Percentiles rank a stretch among this genome's conserved stretches.
Conservation (phyloP, 2,113 vertebrate species). For the Meriones unguiculatus region DNA sequence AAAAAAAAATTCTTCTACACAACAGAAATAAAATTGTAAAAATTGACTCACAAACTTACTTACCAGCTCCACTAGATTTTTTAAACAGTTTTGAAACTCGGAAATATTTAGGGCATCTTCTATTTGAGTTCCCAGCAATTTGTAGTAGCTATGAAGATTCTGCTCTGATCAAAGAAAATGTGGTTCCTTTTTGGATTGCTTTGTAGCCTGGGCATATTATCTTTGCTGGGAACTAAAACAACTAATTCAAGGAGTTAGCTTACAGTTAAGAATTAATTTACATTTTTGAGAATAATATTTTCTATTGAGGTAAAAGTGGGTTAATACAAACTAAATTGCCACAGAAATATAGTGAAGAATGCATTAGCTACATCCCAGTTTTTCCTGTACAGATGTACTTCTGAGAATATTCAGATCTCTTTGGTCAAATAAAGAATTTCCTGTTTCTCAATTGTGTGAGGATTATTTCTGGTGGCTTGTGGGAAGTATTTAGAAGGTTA, state of each 20-base stretch:
- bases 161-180: neutral
- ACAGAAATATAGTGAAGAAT: neutral
- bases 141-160: neutral
- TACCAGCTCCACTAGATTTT: neutral
- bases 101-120: neutral
- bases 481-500: neutral
- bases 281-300: neutral
- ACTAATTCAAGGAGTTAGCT: neutral
- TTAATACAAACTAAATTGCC: constrained; percentile 13
- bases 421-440: neutral
- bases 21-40: neutral
- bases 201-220: neutral
- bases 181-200: neutral
- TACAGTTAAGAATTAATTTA: neutral
- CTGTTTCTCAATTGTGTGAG: neutral
- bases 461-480: neutral
- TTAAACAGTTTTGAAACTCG: neutral
- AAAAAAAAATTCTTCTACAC: too few species aligned
- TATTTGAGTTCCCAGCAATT: neutral
- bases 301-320: neutral
- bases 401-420: neutral
- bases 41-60: neutral
- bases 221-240: neutral
- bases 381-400: neutral
- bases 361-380: neutral